These are phyloP conservation scores for Poeciliopsis retropinna DNA, from an alignment of 2,113 vertebrate species.

Conservation along the genomic window DNA sequence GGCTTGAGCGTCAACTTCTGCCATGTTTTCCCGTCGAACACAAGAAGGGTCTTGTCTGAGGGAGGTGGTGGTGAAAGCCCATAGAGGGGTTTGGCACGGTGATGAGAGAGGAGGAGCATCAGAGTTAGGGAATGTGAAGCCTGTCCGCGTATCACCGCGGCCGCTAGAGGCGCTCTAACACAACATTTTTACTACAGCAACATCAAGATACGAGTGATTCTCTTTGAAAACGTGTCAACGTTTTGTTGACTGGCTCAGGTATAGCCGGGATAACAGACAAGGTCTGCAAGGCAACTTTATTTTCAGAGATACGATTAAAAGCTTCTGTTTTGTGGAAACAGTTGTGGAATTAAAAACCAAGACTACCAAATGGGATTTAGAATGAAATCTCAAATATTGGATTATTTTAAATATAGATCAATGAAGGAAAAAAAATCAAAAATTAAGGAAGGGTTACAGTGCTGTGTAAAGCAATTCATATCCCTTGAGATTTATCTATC, in stretches of 20 bases:
- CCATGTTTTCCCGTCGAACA: slow-evolving; percentile 69
- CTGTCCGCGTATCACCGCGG: not conserved
- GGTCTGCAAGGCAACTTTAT: not conserved
- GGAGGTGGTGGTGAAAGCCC: slow-evolving; percentile 13
- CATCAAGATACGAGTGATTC: not conserved
- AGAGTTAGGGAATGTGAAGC: slow-evolving; percentile 24
- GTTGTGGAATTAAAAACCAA: not conserved
- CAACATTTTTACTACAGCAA: not conserved
- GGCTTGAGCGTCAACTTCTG: slow-evolving; percentile 48
- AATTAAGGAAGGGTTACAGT: not conserved
- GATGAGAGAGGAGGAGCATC: slow-evolving; percentile 52
- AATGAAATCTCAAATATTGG: not conserved
- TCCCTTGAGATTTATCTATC: not conserved
- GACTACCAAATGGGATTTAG: not conserved
- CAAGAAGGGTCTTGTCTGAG: not conserved
- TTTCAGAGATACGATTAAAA: not conserved
- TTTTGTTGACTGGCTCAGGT: not conserved
- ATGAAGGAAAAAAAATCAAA: not conserved
- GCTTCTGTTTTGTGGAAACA: slow-evolving; percentile 18
- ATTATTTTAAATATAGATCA: not conserved
- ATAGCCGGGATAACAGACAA: not conserved
- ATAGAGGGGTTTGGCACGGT: not conserved
- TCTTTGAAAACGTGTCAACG: not conserved
- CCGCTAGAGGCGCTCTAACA: slow-evolving; percentile 51
- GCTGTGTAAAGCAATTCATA: not conserved